Evolutionary conservation across 2,888 invertebrate species (phyloP).

Genomic region (Villa cingulata): DNA sequence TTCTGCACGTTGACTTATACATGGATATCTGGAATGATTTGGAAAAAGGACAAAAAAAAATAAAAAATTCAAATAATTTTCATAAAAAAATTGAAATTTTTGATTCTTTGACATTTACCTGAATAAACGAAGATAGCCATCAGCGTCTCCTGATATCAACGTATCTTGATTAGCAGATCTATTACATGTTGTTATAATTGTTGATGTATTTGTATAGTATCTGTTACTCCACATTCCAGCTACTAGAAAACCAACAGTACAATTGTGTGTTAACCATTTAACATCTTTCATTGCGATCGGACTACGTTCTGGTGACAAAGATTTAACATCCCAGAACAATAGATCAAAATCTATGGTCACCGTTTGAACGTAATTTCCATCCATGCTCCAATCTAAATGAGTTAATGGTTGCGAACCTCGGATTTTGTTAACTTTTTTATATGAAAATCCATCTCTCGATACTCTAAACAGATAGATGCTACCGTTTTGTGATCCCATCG

Average conservation of each 20-base stretch:
- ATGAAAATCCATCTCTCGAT: constrained; percentile 77
- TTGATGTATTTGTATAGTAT: constrained; percentile 74
- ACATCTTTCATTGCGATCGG: constrained; percentile 82
- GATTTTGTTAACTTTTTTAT: constrained; percentile 79
- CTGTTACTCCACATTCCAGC: constrained; percentile 86
- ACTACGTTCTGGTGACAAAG: constrained; percentile 73
- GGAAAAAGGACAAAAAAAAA: too few relatives aligned
- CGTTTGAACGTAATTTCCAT: constrained; percentile 75
- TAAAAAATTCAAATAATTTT: too few relatives aligned
- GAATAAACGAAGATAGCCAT: constrained; percentile 73
- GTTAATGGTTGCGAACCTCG: constrained; percentile 71
- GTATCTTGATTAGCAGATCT: constrained; percentile 73
- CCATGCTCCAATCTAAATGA: constrained; percentile 84
- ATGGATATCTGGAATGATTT: constrained; percentile 52
- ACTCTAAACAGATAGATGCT: constrained; percentile 66
- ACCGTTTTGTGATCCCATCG: constrained; percentile 84
- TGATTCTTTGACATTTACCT: constrained; percentile 38
- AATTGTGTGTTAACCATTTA: constrained; percentile 79
- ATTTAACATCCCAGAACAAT: constrained; percentile 83
- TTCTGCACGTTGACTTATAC: constrained; percentile 71
- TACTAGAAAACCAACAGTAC: constrained; percentile 74
- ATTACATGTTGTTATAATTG: constrained; percentile 66
- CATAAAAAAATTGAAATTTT: background rate
- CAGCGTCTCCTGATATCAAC: constrained; percentile 74
- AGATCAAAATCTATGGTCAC: constrained; percentile 83